Conservation (phyloP, 1,140 invertebrate species). For the Gonioctena quinquepunctata region DNA sequence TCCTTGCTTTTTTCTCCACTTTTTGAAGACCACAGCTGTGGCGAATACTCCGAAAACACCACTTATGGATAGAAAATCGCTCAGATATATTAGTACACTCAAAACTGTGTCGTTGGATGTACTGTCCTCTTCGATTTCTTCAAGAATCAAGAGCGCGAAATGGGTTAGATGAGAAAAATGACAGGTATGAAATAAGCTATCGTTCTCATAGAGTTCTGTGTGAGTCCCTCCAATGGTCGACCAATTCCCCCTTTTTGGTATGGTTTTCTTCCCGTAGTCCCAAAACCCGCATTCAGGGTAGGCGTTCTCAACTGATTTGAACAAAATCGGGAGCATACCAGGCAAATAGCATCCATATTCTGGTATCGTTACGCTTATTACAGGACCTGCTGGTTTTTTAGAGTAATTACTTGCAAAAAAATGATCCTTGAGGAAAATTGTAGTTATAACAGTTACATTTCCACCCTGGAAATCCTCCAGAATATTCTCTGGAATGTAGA, state of each 20-base stretch:
- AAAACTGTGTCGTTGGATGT: conserved; percentile 47
- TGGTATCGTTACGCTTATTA: conserved; percentile 62
- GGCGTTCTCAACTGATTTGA: conserved; percentile 48
- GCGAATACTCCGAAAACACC: conserved; percentile 63
- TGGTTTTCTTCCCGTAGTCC: conserved; percentile 56
- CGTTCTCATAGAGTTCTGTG: conserved; percentile 32
- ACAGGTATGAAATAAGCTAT: conserved; percentile 58
- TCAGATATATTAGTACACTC: conserved; percentile 63
- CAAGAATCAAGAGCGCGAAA: conserved; percentile 61
- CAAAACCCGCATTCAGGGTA: conserved; percentile 60
- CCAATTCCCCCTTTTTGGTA: conserved; percentile 54
- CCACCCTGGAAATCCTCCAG: conserved; percentile 13
- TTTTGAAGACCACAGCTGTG: conserved; percentile 61
- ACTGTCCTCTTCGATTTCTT: conserved; percentile 2
- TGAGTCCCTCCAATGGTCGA: conserved; percentile 39
- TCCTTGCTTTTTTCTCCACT: conserved; percentile 63
- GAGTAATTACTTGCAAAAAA: conserved; percentile 58
- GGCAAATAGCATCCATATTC: conserved; percentile 59
- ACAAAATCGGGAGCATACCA: conserved; percentile 58
- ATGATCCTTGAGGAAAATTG: conserved; percentile 61
- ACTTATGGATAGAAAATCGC: conserved; percentile 62
- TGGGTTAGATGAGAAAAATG: conserved; percentile 64
- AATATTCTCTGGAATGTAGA: conserved; percentile 57
- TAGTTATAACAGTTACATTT: conserved; percentile 53
- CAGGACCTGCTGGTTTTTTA: conserved; percentile 49